These are phyloP conservation scores for Dunckerocampus dactyliophorus DNA, from an alignment of 2,113 vertebrate genomes.

Conservation along the genomic window DNA sequence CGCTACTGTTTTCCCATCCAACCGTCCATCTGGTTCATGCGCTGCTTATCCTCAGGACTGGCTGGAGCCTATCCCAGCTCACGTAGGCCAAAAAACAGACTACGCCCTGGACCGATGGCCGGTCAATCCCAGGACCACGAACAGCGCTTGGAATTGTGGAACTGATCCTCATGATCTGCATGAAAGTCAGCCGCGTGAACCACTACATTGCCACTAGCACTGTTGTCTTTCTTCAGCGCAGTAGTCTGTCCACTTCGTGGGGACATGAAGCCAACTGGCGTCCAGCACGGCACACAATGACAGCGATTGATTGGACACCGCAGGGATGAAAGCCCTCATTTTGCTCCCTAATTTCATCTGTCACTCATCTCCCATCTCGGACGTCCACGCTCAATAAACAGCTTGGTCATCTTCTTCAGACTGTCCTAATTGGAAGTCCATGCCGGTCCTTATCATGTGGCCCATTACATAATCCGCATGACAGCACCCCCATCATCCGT, in stretches of 20 bases:
- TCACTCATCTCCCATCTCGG: constrained; percentile 35
- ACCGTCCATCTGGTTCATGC: too few species aligned
- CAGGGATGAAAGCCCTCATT: constrained; percentile 10
- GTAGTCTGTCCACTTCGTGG: constrained; percentile 1
- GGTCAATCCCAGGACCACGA: too few species aligned
- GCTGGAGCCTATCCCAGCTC: too few species aligned
- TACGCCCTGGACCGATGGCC: too few species aligned
- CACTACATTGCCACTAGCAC: neutral
- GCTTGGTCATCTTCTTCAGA: constrained; percentile 37
- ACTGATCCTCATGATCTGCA: neutral
- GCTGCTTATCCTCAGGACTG: too few species aligned
- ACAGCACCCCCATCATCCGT: constrained; percentile 56
- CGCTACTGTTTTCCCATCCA: too few species aligned
- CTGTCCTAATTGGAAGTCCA: constrained; percentile 58
- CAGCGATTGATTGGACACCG: constrained; percentile 7
- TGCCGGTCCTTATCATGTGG: constrained; percentile 56
- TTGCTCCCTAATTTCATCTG: constrained; percentile 35
- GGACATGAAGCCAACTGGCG: constrained; percentile 5
- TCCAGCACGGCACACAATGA: constrained; percentile 7
- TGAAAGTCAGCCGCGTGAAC: neutral
- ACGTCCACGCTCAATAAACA: constrained; percentile 30
- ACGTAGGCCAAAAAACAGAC: too few species aligned
- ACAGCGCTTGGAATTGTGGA: too few species aligned
- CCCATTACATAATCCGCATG: constrained; percentile 51
- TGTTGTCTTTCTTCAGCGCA: neutral